phyloP scores from a whole-genome alignment of 2,797 vertebrate genomes.

The Taeniopygia guttata region DNA sequence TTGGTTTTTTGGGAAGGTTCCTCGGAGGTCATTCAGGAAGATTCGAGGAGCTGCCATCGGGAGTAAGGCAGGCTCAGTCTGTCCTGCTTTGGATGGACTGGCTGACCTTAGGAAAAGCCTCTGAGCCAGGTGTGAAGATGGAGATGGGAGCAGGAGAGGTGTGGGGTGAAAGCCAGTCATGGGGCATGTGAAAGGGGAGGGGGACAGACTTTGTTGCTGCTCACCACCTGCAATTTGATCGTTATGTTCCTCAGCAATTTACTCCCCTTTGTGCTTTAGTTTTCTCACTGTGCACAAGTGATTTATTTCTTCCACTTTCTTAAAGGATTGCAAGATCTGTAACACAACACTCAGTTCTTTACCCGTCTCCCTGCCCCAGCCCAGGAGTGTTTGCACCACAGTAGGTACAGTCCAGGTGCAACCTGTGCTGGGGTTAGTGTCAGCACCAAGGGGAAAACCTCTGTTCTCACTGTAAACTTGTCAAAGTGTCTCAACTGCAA shows the following conservation, averaged over 20 bases:
- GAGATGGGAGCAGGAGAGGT: background rate
- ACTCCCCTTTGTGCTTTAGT: background rate
- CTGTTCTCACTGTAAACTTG: background rate
- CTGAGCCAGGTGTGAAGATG: background rate
- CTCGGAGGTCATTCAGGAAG: background rate
- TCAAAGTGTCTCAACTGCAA: background rate
- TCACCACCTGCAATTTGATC: background rate
- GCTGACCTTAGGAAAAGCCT: background rate
- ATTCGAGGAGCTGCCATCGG: background rate
- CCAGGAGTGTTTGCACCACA: fast-evolving
- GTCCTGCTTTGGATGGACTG: background rate
- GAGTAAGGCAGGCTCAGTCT: background rate
- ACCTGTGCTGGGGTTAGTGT: background rate
- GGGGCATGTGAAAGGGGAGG: background rate
- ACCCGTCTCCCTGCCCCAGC: background rate
- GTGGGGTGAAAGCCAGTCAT: background rate
- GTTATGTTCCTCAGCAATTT: background rate
- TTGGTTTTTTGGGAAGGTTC: slow-evolving; percentile 1
- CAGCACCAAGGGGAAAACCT: background rate
- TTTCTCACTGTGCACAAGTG: background rate
- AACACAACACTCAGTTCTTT: fast-evolving
- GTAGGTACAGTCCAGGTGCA: background rate
- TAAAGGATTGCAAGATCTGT: background rate
- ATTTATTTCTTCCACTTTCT: background rate
- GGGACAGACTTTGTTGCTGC: background rate